Conservation (phyloP, 1,140 invertebrate genomes). For the Chlorops oryzae region DNA sequence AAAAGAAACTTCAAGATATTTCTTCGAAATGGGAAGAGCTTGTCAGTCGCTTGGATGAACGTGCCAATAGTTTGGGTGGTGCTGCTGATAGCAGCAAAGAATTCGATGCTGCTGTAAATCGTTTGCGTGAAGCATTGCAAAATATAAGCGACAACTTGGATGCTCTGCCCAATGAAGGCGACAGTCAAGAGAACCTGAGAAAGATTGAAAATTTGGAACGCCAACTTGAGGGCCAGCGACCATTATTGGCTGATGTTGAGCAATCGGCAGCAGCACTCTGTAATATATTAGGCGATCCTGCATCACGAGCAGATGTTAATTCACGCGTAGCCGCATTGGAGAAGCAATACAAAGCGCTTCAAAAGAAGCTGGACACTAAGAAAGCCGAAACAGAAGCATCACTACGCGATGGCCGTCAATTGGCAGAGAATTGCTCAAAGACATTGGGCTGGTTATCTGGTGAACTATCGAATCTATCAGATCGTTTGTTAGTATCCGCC, state of each 20-base stretch:
- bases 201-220: slow-evolving; percentile 81
- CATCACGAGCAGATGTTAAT: slow-evolving; percentile 84
- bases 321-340: slow-evolving; percentile 75
- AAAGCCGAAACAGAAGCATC: slow-evolving; percentile 87
- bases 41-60: slow-evolving; percentile 66
- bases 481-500: slow-evolving; percentile 77
- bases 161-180: slow-evolving; percentile 71
- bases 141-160: slow-evolving; percentile 81
- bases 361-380: slow-evolving; percentile 80
- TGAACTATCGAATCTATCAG: slow-evolving; percentile 66
- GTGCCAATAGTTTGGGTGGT: slow-evolving; percentile 76
- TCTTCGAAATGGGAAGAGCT: slow-evolving; percentile 75
- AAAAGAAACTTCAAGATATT: slow-evolving; percentile 60
- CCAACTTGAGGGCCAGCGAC: slow-evolving; percentile 80
- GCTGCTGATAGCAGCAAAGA: slow-evolving; percentile 83
- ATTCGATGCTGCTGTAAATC: slow-evolving; percentile 78
- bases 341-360: slow-evolving; percentile 76
- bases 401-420: slow-evolving; percentile 74
- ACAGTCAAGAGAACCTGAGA: slow-evolving; percentile 79
- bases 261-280: slow-evolving; percentile 78
- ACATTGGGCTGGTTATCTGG: slow-evolving; percentile 83
- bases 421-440: slow-evolving; percentile 77
- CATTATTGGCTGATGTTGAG: slow-evolving; percentile 79
- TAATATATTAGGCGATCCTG: slow-evolving; percentile 83
- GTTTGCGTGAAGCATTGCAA: slow-evolving; percentile 74